Base-by-base conservation (phyloP, 2,888 invertebrate species). In the Eugnorisma glareosa region DNA sequence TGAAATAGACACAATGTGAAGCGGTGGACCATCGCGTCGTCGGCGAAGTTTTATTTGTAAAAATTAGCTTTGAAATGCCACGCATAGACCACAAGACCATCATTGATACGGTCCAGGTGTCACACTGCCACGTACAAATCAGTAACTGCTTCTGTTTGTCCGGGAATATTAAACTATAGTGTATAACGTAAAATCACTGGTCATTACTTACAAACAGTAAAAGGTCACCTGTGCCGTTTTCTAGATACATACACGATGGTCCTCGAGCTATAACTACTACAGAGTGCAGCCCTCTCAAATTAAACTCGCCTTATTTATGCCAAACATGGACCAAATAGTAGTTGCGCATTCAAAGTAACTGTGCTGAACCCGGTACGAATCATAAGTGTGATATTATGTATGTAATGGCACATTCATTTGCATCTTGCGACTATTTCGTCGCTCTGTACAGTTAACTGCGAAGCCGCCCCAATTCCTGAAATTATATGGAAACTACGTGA, bases 351-450 rank as follows among this genome's bases (percentile, higher is more conserved):
- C 84, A 74, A 70, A 40, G 81, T 59, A 67, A 79, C 84, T 68
- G 67, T 59, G 63, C 70, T 74, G 67, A 68, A 45, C 70, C 67
- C 80, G 81, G 61, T 45, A 35, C 84, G 84, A 74, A 80, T 84
- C 67, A 73, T 45, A 82, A 79, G 82, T 82, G 80, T 59, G 28
- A 51, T 67, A 64, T 79, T 84, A 79, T 79, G 80, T 71, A 35
- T 21, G 67, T 70, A 67, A 77, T 64, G 48, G 67, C 35, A 35
- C 63, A 59, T 51, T 54, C 57, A 69, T 69, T 81, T 51, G 64
- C 79, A 61, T 83, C 45, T 82, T 40, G 61, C 48, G 48, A 82
- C 83, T 70, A 51, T 67, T 67, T 72, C 21, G 79, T 48, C 66
- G 57, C 37, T 45, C 51, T 4, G 45, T 37, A 67, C 67, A n/a